Evolutionary conservation across 1,140 invertebrate species (phyloP).

Genomic region (Harpegnathos saltator): DNA sequence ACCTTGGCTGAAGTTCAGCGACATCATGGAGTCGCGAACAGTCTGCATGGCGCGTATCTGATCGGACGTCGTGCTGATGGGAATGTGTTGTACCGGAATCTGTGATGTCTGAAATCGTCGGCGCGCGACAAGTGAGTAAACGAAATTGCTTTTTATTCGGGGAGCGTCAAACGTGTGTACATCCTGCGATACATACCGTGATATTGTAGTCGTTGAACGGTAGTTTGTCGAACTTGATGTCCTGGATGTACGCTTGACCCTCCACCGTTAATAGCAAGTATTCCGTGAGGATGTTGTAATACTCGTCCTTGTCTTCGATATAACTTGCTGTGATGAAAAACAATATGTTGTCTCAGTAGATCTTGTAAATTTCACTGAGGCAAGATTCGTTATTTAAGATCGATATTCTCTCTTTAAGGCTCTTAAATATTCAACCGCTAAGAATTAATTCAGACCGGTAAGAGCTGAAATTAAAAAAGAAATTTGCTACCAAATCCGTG

Average conservation of each 20-base stretch:
- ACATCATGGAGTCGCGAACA: constrained; percentile 75
- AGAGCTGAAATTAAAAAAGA: no score
- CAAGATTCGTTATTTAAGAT: not conserved
- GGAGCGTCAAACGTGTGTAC: not conserved
- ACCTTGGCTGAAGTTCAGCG: constrained; percentile 77
- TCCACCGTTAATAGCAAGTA: constrained; percentile 81
- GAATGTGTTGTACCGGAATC: constrained; percentile 82
- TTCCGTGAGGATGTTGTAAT: constrained; percentile 81
- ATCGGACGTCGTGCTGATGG: constrained; percentile 78
- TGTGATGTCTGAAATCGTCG: constrained; percentile 78
- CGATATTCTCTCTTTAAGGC: no score
- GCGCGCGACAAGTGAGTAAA: not conserved
- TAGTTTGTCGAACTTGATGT: constrained; percentile 82
- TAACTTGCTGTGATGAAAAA: constrained; percentile 50
- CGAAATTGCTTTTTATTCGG: not conserved
- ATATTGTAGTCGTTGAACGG: constrained; percentile 84
- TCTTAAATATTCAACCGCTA: no score
- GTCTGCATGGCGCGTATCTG: constrained; percentile 82
- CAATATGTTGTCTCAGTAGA: not conserved
- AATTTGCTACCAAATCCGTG: no score
- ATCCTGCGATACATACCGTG: constrained; percentile 74
- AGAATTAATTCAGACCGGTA: no score
- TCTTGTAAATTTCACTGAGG: not conserved
- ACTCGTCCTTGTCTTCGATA: constrained; percentile 80
- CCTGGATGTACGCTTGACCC: constrained; percentile 83